Percentiles rank a stretch among this genome's conserved stretches.
phyloP scores from a whole-genome alignment of 2,888 invertebrate species.

The Gasteruption jaculator region DNA sequence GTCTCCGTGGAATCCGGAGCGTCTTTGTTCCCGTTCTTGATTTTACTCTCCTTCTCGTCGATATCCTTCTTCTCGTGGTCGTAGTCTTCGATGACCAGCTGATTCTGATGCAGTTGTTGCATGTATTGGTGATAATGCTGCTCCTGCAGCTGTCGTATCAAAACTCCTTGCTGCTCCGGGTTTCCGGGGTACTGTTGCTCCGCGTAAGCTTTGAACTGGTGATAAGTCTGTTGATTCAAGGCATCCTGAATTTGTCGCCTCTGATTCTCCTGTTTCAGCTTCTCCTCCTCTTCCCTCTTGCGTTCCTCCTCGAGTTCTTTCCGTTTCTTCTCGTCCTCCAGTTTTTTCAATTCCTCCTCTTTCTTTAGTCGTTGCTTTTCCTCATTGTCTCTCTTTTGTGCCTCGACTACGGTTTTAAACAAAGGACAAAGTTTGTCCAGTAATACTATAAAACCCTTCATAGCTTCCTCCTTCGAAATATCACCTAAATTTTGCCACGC shows the following conservation, averaged over 20 bases:
- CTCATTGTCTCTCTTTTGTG: slow-evolving; percentile 83
- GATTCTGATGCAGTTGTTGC: slow-evolving; percentile 74
- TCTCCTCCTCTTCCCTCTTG: slow-evolving; percentile 61
- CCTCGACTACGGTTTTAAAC: slow-evolving; percentile 87
- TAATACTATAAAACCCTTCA: slow-evolving; percentile 86
- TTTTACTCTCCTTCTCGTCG: slow-evolving; percentile 24
- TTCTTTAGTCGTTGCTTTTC: slow-evolving; percentile 67
- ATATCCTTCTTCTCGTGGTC: slow-evolving; percentile 16
- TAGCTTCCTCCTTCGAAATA: slow-evolving; percentile 80
- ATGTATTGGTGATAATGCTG: slow-evolving; percentile 99
- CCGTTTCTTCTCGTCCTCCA: slow-evolving; percentile 59
- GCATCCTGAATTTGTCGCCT: slow-evolving; percentile 91
- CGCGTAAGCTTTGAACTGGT: slow-evolving; percentile 86
- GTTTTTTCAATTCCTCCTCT: slow-evolving; percentile 57
- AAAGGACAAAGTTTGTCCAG: slow-evolving; percentile 84
- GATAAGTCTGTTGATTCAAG: slow-evolving; percentile 89
- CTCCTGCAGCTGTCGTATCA: slow-evolving; percentile 93
- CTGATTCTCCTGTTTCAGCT: slow-evolving; percentile 60
- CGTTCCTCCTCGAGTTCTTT: slow-evolving; percentile 49
- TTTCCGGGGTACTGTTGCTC: slow-evolving; percentile 86
- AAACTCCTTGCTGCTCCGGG: slow-evolving; percentile 85
- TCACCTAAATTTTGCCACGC: slow-evolving; percentile 93
- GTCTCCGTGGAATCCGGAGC: slow-evolving; percentile 28
- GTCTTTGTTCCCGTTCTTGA: slow-evolving; percentile 22
- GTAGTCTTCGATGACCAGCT: slow-evolving; percentile 44